Conservation (phyloP, 1,140 invertebrate genomes). For the Tetragnatha versicolor region DNA sequence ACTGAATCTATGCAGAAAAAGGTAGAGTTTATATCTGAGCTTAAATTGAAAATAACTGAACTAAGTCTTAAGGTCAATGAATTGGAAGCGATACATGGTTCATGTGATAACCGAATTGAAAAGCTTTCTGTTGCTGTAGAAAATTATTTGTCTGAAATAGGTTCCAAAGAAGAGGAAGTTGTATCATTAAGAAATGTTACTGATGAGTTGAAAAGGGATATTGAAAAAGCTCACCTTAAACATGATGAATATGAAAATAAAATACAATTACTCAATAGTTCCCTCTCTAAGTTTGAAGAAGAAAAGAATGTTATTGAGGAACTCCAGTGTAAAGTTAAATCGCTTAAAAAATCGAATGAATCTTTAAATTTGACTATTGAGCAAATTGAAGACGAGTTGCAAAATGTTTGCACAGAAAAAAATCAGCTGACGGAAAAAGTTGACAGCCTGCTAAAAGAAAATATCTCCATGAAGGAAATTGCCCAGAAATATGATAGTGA, state of each 20-base stretch:
- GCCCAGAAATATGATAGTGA: not conserved
- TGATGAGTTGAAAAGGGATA: not conserved
- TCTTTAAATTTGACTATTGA: slow-evolving; percentile 5
- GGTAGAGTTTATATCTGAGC: too few relatives aligned
- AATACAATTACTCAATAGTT: slow-evolving; percentile 12
- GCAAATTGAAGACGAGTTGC: not conserved
- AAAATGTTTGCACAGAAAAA: slow-evolving; percentile 3
- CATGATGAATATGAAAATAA: slow-evolving; percentile 2
- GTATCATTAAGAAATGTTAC: not conserved
- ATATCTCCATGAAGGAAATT: not conserved
- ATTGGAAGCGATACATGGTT: not conserved
- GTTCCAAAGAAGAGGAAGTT: slow-evolving; percentile 3
- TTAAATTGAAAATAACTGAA: not conserved
- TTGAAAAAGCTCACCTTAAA: not conserved
- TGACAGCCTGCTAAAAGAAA: not conserved
- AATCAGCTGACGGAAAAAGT: not conserved
- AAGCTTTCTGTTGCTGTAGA: not conserved
- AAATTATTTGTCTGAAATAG: not conserved
- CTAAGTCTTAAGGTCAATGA: not conserved
- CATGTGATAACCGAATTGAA: too few relatives aligned
- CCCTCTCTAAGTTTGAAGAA: slow-evolving; percentile 7
- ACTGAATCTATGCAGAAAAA: not conserved
- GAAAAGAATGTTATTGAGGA: slow-evolving; percentile 2
- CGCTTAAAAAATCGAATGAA: not conserved
- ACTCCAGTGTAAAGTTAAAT: not conserved